Percentiles rank a stretch among this genome's conserved stretches.
These are phyloP conservation scores for Cochlearius cochlearius DNA, from an alignment of 2,113 vertebrate species.

Conservation along the genomic window DNA sequence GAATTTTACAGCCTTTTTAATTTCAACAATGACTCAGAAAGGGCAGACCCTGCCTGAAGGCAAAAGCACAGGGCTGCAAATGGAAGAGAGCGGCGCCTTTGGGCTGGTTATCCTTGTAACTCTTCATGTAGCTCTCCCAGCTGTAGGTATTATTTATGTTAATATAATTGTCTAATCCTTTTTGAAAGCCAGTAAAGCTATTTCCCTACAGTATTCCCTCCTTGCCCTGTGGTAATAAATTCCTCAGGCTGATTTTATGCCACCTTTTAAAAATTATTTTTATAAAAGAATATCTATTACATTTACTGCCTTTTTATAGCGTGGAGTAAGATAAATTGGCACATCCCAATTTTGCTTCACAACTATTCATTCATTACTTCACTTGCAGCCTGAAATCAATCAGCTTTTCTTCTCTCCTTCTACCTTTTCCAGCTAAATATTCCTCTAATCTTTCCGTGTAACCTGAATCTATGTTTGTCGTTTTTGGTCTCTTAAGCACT, in stretches of 20 bases:
- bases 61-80: background rate
- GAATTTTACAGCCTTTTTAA: background rate
- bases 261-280: slow-evolving; percentile 10
- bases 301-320: background rate
- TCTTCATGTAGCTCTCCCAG: background rate
- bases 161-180: slow-evolving; percentile 10
- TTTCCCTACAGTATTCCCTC: background rate
- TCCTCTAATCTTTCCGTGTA: background rate
- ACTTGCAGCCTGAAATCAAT: slow-evolving; percentile 4
- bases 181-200: background rate
- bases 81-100: background rate
- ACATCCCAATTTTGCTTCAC: background rate
- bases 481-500: background rate
- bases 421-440: background rate
- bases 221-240: slow-evolving; percentile 11
- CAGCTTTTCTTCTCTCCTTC: background rate
- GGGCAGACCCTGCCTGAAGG: background rate
- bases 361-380: background rate
- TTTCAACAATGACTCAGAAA: background rate
- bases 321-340: background rate
- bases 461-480: background rate
- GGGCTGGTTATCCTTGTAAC: background rate
- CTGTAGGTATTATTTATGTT: slow-evolving; percentile 19
- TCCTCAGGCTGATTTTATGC: slow-evolving; percentile 4
- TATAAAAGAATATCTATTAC: background rate